A percentile compares a stretch with the other conserved stretches of the same genome.
Evolutionary conservation across 1,140 invertebrate species (phyloP).

Genomic region (Calliphora vicina): DNA sequence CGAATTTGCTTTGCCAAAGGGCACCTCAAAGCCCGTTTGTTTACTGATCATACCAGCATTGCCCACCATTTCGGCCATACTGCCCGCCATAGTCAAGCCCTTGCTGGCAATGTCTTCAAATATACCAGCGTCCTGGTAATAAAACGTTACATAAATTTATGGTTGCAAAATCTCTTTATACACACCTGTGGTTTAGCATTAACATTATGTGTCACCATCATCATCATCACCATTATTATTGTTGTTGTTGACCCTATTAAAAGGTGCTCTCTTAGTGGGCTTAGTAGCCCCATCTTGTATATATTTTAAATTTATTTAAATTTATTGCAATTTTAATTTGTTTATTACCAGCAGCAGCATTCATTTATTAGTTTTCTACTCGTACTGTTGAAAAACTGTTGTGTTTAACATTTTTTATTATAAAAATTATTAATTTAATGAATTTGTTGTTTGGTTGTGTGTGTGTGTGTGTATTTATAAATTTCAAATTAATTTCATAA

Average conservation of each 20-base stretch:
- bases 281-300: no score
- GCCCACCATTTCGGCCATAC: conserved; percentile 43
- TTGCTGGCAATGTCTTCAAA: conserved; percentile 45
- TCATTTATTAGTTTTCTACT: no score
- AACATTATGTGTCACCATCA: neutral
- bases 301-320: no score
- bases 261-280: no score
- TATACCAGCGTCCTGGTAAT: conserved; percentile 33
- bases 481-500: no score
- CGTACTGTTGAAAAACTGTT: no score
- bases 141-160: neutral
- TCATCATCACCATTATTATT: neutral
- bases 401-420: no score
- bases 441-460: no score
- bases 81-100: conserved; percentile 44
- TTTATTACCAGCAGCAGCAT: no score
- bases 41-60: conserved; percentile 42
- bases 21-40: conserved; percentile 44
- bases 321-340: no score
- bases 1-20: conserved; percentile 43
- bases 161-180: neutral
- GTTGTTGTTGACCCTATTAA: neutral
- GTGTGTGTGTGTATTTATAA: no score
- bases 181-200: conserved; percentile 25
- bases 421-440: no score